Evolutionary conservation across 2,797 vertebrate genomes (phyloP), one percentile per base, ranked within the genome.

Genomic region (Aotus griseimembra): DNA sequence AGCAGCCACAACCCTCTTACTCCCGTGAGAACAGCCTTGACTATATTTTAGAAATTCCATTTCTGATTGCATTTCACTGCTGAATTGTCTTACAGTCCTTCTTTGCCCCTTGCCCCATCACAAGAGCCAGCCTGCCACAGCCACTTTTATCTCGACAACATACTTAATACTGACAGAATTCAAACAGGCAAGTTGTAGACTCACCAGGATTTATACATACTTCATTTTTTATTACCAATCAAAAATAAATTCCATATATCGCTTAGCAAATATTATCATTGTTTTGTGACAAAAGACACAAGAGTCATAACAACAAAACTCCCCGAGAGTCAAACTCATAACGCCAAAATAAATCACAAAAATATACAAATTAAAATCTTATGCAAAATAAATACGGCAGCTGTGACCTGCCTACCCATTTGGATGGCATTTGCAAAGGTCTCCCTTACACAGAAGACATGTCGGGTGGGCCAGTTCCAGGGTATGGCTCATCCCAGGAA

Each of bases 381-480:
- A 98, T 90, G 97, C 98, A 98, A 98, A 99, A 99, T 99, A 99
- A 99, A 99, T 99, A 99, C 2, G 72, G 86, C 73, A 67, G 94
- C 93, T 96, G 79, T 95, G 93, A 96, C 95, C 90, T 76, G 86
- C 95, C 97, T 93, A 96, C 90, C 90, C 90, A 95, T 44, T 55
- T 84, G 88, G 93, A 96, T 89, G 95, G 96, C 86, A 28, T 80
- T 46, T 95, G 81, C 41, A 0, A 87, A 82, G 94, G 52, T 88
- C 85, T 75, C 73, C 95, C 88, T 92, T 30, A 75, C 84, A 41
- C 2, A 5, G 95, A 85, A 97, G 97, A 96, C 81, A 1, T 3
- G 44, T n/a, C 41, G 79, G 64, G 52, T 6, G 70, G 75, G 93
- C 86, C 87, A 77, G 80, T 72, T 93, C 84, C 96, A 94, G 96